Conservation (phyloP, 2,113 vertebrate genomes). For the Psittacara wagleri region DNA sequence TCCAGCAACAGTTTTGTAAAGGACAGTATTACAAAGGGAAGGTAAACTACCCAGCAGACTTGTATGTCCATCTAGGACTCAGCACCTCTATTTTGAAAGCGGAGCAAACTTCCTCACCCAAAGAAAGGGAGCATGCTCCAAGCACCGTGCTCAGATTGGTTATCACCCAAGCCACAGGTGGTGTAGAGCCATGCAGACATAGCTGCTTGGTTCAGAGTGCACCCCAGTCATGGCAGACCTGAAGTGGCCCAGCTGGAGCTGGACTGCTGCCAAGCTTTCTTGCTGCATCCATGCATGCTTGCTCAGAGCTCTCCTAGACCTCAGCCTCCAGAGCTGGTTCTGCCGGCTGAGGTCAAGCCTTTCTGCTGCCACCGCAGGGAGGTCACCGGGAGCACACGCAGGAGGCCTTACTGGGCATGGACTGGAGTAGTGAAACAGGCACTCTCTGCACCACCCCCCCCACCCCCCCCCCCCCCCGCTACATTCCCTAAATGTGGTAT, state of each 20-base stretch:
- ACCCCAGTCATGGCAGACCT: not conserved
- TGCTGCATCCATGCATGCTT: not conserved
- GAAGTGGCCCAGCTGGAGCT: not conserved
- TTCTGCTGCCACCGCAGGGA: rapidly evolving
- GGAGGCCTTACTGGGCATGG: rapidly evolving
- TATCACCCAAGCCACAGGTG: not conserved
- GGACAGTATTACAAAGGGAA: not conserved
- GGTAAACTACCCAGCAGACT: not conserved
- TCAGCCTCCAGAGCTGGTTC: not conserved
- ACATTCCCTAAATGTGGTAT: rapidly evolving
- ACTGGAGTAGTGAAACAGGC: not conserved
- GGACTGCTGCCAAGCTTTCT: not conserved
- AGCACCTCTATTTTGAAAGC: not conserved
- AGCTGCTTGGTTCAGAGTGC: rapidly evolving
- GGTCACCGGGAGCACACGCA: not conserved
- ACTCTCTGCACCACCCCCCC: too few relatives aligned
- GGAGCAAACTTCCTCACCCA: not conserved
- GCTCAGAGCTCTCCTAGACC: not conserved
- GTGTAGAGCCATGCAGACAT: rapidly evolving
- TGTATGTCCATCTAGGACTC: not conserved
- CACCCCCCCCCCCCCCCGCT: too few relatives aligned
- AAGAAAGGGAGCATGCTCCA: not conserved
- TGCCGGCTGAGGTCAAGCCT: rapidly evolving
- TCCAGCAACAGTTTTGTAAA: not conserved
- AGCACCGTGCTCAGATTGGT: rapidly evolving